phyloP scores from a whole-genome alignment of 2,113 vertebrate species.

The Podocnemis expansa region DNA sequence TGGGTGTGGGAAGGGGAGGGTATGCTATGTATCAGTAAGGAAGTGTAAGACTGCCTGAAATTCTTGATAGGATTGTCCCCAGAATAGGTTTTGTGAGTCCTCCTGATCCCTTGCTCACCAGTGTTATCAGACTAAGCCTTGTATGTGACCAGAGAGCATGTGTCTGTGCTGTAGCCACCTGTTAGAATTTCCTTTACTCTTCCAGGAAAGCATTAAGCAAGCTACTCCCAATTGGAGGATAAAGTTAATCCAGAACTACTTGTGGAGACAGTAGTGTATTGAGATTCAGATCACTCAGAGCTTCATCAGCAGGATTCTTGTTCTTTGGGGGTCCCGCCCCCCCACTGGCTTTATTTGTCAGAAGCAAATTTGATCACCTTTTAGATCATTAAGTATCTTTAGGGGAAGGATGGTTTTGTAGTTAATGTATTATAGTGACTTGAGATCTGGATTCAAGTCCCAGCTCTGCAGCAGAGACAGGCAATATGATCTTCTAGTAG shows the following conservation, averaged over 20 bases:
- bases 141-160: slow-evolving; percentile 33
- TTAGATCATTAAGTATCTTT: neutral
- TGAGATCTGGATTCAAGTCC: neutral
- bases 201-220: too few relatives aligned
- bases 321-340: neutral
- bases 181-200: slow-evolving; percentile 51
- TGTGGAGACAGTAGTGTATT: neutral
- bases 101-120: slow-evolving; percentile 40
- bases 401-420: neutral
- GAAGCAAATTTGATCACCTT: neutral
- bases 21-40: neutral
- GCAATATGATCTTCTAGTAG: too few relatives aligned
- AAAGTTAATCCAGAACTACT: slow-evolving; percentile 9
- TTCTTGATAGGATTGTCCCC: slow-evolving; percentile 32
- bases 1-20: neutral
- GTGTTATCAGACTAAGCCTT: slow-evolving; percentile 25
- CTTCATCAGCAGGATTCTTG: neutral
- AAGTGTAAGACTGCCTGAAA: neutral
- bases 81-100: slow-evolving; percentile 59
- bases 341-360: neutral
- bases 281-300: accelerated
- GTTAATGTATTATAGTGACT: accelerated
- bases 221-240: too few relatives aligned
- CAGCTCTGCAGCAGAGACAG: neutral
- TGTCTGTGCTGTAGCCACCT: slow-evolving; percentile 30